Evolutionary conservation across 2,797 vertebrate genomes (phyloP).

Genomic region (Kryptolebias ocellatus): DNA sequence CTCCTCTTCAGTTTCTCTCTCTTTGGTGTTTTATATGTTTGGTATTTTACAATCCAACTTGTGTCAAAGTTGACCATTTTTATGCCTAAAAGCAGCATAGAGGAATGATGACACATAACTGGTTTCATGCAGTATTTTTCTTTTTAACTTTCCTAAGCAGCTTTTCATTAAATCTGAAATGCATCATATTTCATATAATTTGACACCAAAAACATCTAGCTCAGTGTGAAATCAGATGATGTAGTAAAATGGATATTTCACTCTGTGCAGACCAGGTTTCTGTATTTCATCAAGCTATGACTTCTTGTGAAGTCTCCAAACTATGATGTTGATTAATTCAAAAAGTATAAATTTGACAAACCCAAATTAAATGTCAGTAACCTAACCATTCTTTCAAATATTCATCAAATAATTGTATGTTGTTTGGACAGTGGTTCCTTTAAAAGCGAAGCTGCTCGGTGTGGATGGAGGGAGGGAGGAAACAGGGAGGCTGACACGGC

Average conservation of each 20-base stretch:
- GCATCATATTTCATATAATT: not conserved
- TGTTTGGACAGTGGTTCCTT: slow-evolving; percentile 25
- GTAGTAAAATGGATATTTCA: slow-evolving; percentile 1
- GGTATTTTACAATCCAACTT: no score
- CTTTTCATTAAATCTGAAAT: not conserved
- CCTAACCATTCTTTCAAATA: not conserved
- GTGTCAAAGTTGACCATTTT: no score
- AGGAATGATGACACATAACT: not conserved
- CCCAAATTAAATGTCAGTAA: not conserved
- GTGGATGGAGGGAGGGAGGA: slow-evolving; percentile 29
- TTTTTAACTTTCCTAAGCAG: not conserved
- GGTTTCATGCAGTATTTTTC: not conserved
- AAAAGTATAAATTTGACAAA: not conserved
- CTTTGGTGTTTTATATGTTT: no score
- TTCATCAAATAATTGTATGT: not conserved
- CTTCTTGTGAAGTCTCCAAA: not conserved
- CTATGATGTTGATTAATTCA: not conserved
- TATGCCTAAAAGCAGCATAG: no score
- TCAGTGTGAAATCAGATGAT: not conserved
- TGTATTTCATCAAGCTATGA: not conserved
- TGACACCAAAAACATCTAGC: not conserved
- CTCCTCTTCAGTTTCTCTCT: no score
- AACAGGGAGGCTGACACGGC: slow-evolving; percentile 69
- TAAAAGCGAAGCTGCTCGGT: slow-evolving; percentile 29
- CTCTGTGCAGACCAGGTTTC: not conserved